Evolutionary conservation across 1,140 invertebrate species (phyloP).

Genomic region (Reticulitermes speratus): DNA sequence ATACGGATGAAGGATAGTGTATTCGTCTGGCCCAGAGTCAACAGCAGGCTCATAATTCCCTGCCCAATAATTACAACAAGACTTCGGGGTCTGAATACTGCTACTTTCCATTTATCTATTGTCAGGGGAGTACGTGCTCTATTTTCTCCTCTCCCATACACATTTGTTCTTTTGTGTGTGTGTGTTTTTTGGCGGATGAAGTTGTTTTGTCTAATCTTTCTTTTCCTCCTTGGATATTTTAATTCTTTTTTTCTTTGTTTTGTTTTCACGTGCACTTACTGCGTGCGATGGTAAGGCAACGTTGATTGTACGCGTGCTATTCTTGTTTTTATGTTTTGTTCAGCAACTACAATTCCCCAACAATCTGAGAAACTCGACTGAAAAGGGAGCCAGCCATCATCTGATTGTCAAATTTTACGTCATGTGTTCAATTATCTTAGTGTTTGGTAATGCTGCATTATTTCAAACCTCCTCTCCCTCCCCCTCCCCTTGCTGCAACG

Average conservation of each 20-base stretch:
- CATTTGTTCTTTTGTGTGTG: too few relatives aligned
- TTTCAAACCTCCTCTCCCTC: background rate
- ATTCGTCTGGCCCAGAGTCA: background rate
- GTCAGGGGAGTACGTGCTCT: background rate
- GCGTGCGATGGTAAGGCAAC: background rate
- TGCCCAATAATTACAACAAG: background rate
- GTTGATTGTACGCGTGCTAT: background rate
- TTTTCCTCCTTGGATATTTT: background rate
- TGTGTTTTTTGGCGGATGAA: background rate
- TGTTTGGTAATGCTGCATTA: background rate
- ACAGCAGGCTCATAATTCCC: background rate
- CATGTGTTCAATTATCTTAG: too few relatives aligned
- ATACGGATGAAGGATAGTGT: background rate
- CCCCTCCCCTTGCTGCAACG: too few relatives aligned
- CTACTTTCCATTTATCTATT: background rate
- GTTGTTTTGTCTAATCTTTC: background rate
- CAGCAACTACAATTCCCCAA: too few relatives aligned
- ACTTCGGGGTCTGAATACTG: background rate
- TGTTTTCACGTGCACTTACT: background rate
- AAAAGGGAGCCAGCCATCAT: background rate
- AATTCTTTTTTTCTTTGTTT: background rate
- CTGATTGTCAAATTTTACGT: background rate
- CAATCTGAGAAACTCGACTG: too few relatives aligned
- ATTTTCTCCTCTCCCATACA: background rate
- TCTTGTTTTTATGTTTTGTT: background rate